These are phyloP conservation scores for Catharus minimus DNA, from an alignment of 2,113 vertebrate species.

Conservation along the genomic window DNA sequence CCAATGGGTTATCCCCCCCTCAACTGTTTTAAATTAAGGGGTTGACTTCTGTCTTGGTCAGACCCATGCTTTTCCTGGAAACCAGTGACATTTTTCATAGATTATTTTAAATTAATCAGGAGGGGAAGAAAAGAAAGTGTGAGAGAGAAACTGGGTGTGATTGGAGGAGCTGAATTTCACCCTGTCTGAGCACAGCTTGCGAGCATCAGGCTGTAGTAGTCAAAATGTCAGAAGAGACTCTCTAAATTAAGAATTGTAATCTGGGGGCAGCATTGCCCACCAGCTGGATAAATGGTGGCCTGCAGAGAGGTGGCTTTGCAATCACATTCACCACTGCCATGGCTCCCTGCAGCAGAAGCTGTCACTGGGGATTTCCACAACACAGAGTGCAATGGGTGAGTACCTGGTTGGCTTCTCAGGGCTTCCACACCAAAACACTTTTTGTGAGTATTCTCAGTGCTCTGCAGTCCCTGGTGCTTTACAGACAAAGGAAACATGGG, in stretches of 20 bases:
- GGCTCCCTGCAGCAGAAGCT: neutral
- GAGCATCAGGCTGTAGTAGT: neutral
- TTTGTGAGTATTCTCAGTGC: neutral
- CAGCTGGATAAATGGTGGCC: neutral
- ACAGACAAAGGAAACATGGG: neutral
- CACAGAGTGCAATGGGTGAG: rapidly evolving
- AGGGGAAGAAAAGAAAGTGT: neutral
- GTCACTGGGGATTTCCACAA: neutral
- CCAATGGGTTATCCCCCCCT: neutral
- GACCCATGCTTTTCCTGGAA: neutral
- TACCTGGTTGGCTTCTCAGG: neutral
- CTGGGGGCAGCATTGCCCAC: neutral
- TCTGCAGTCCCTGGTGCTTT: neutral
- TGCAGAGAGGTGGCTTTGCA: neutral
- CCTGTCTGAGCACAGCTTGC: neutral
- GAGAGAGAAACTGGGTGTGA: neutral
- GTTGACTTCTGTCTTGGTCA: conserved; percentile 41
- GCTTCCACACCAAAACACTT: neutral
- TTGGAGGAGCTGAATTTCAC: conserved; percentile 12
- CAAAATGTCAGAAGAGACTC: conserved; percentile 28
- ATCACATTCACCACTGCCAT: rapidly evolving
- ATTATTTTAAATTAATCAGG: conserved; percentile 10
- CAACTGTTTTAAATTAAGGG: conserved; percentile 56
- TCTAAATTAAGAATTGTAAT: neutral
- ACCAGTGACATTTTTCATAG: conserved; percentile 12